These are phyloP conservation scores for Polydrusus cervinus DNA, from an alignment of 2,888 invertebrate species.

Conservation along the genomic window DNA sequence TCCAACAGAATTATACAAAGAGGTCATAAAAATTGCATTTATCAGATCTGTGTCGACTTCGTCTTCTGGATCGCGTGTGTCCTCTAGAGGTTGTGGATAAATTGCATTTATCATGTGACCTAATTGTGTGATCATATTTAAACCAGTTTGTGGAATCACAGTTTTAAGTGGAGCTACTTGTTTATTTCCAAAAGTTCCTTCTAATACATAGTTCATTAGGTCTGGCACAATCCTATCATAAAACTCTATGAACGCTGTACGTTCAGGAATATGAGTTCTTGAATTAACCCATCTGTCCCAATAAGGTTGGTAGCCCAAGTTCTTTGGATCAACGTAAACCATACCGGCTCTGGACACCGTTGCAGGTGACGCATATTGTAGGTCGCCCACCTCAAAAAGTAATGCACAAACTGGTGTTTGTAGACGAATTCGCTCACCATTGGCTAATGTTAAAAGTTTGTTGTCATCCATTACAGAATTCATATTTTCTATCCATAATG, in stretches of 20 bases:
- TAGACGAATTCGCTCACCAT: conserved; percentile 84
- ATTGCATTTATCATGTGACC: conserved; percentile 87
- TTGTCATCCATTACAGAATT: conserved; percentile 98
- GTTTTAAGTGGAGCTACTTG: conserved; percentile 81
- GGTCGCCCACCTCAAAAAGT: conserved; percentile 94
- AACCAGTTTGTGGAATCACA: conserved; percentile 87
- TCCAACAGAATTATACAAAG: conserved; percentile 90
- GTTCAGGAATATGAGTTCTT: conserved; percentile 73
- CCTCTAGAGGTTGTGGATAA: conserved; percentile 70
- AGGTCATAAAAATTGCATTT: conserved; percentile 83
- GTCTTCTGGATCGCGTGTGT: conserved; percentile 71
- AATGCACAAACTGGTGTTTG: conserved; percentile 87
- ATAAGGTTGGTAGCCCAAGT: conserved; percentile 88
- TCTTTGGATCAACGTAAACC: conserved; percentile 95
- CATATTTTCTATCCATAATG: conserved; percentile 97
- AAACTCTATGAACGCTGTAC: conserved; percentile 72
- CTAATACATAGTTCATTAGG: conserved; percentile 80
- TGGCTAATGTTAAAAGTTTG: conserved; percentile 89
- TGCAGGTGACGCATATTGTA: conserved; percentile 93
- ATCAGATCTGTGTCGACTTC: conserved; percentile 76
- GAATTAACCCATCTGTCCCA: conserved; percentile 88
- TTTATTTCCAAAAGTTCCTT: conserved; percentile 81
- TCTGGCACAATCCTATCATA: conserved; percentile 86
- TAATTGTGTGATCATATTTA: conserved; percentile 91
- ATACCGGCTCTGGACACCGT: conserved; percentile 93